These are phyloP conservation scores for Promerops cafer DNA, from an alignment of 2,113 vertebrate species.

Conservation along the genomic window DNA sequence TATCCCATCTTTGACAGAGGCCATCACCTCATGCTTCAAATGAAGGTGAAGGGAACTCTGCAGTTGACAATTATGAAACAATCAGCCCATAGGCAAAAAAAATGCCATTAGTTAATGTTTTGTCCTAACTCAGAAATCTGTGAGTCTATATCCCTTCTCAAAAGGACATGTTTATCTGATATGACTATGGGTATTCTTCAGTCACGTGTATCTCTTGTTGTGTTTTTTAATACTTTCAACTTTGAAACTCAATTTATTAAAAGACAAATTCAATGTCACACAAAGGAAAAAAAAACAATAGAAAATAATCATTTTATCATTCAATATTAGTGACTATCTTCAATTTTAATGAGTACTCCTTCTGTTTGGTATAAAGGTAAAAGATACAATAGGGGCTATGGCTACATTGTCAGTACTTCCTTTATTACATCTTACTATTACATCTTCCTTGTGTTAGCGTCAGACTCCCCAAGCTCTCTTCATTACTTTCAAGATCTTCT, in stretches of 20 bases:
- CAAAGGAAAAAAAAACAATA: not conserved
- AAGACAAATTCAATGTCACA: not conserved
- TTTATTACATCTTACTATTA: not conserved
- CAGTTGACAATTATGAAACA: slow-evolving; percentile 29
- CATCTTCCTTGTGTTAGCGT: not conserved
- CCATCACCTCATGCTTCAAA: slow-evolving; percentile 14
- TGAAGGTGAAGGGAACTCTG: not conserved
- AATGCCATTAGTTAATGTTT: not conserved
- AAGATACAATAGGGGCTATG: not conserved
- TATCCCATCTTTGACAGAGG: slow-evolving; percentile 33
- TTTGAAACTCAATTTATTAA: not conserved
- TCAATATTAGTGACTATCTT: not conserved
- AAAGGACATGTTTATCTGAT: not conserved
- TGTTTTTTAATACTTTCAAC: not conserved
- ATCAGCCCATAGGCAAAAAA: slow-evolving; percentile 23
- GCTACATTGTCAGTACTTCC: not conserved
- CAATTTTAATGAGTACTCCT: not conserved
- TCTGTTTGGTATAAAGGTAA: not conserved
- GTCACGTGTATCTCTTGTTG: not conserved
- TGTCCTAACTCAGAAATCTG: not conserved
- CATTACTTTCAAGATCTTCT: not conserved
- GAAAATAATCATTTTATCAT: not conserved
- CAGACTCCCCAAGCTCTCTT: not conserved
- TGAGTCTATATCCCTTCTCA: not conserved
- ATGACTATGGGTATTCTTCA: not conserved